These are phyloP conservation scores for Emydocephalus ijimae DNA, from an alignment of 2,113 vertebrate species.

Conservation along the genomic window DNA sequence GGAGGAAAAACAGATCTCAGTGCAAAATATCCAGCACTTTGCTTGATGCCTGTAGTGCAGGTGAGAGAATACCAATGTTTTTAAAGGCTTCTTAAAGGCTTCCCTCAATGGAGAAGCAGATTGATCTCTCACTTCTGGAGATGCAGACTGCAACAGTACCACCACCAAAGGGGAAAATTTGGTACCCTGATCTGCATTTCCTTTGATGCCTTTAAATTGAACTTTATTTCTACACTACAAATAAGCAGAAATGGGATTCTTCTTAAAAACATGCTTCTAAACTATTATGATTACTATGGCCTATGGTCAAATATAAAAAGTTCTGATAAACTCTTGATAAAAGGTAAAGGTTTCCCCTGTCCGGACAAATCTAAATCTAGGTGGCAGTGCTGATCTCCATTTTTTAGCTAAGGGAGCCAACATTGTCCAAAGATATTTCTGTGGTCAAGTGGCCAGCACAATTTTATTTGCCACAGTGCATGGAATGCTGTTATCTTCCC, in stretches of 20 bases:
- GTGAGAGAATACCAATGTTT: neutral
- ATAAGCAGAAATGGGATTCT: neutral
- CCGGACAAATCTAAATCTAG: neutral
- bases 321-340: neutral
- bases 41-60: neutral
- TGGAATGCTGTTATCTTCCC: neutral
- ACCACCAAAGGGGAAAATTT: neutral
- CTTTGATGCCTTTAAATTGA: neutral
- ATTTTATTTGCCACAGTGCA: neutral
- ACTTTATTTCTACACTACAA: neutral
- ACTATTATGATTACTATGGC: neutral
- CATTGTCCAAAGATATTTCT: neutral
- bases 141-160: neutral
- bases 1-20: neutral
- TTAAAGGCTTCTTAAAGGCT: neutral
- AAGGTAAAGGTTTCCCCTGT: neutral
- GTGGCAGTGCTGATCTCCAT: neutral
- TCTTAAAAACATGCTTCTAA: neutral
- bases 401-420: neutral
- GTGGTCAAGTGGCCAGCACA: neutral
- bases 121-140: neutral
- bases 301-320: neutral
- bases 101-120: neutral
- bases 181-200: neutral
- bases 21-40: neutral